Percentiles rank a stretch among this genome's conserved stretches.
These are phyloP conservation scores for Ichneumoninae sp. DNA, from an alignment of 2,888 invertebrate genomes.

Conservation along the genomic window DNA sequence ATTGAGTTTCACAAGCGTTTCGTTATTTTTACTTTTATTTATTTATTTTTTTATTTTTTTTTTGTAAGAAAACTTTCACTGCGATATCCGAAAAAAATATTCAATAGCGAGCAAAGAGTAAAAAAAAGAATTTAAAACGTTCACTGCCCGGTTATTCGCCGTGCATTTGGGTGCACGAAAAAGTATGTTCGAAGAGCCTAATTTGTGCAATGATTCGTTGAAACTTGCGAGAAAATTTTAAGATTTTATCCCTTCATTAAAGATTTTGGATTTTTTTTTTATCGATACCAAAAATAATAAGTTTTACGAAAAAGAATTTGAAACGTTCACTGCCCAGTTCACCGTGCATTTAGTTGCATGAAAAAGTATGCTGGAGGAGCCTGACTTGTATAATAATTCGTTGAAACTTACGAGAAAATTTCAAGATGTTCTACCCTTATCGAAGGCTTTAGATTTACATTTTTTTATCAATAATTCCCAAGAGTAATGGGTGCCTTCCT, in stretches of 20 bases:
- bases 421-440: background rate
- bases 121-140: no score
- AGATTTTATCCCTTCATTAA: background rate
- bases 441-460: background rate
- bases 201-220: background rate
- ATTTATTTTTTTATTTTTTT: background rate
- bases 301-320: no score
- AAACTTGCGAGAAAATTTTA: background rate
- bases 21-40: background rate
- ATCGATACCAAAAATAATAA: background rate
- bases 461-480: constrained; percentile 40
- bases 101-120: no score
- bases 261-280: constrained; percentile 6
- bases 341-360: no score
- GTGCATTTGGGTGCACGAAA: no score
- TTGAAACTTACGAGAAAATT: background rate
- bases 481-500: constrained; percentile 32
- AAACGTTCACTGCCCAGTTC: no score
- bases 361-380: background rate
- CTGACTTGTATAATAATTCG: background rate
- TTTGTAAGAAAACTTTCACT: background rate
- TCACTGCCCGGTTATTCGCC: no score
- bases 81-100: background rate
- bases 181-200: background rate
- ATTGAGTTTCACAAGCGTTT: no score